Percentiles rank a stretch among this genome's conserved stretches.
Conservation (phyloP, 2,888 invertebrate species). For the Gandaritis pyraliata region DNA sequence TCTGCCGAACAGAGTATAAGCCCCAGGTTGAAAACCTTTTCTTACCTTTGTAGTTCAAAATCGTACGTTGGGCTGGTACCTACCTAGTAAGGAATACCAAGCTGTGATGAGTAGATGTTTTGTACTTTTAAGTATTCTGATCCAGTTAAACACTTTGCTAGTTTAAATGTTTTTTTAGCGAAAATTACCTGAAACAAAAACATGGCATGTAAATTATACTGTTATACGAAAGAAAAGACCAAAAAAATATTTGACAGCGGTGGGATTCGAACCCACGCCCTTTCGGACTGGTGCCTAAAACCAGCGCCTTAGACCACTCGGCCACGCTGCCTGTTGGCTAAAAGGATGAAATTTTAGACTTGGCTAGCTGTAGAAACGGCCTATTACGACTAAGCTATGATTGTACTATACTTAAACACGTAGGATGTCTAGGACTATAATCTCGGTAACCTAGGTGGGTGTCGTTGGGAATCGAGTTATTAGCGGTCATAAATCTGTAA, state of each 20-base stretch:
- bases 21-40: too few relatives aligned
- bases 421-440: constrained; percentile 16
- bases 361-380: too few relatives aligned
- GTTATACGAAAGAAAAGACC: neutral
- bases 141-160: too few relatives aligned
- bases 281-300: constrained; percentile 88
- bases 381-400: neutral
- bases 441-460: constrained; percentile 34
- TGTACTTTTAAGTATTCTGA: too few relatives aligned
- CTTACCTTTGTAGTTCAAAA: too few relatives aligned
- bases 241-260: constrained; percentile 76
- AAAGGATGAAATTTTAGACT: too few relatives aligned
- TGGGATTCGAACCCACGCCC: constrained; percentile 90
- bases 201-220: neutral
- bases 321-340: constrained; percentile 50
- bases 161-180: too few relatives aligned
- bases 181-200: constrained; percentile 31
- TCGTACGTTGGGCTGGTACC: too few relatives aligned
- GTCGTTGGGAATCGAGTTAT: constrained; percentile 31
- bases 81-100: too few relatives aligned
- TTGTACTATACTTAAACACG: neutral
- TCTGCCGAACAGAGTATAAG: too few relatives aligned
- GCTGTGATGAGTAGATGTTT: too few relatives aligned
- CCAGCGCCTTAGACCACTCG: constrained; percentile 88
- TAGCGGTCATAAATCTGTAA: constrained; percentile 35